A percentile compares a stretch with the other conserved stretches of the same genome.
Evolutionary conservation across 2,113 vertebrate species (phyloP).

Genomic region (Phocoena sinus): DNA sequence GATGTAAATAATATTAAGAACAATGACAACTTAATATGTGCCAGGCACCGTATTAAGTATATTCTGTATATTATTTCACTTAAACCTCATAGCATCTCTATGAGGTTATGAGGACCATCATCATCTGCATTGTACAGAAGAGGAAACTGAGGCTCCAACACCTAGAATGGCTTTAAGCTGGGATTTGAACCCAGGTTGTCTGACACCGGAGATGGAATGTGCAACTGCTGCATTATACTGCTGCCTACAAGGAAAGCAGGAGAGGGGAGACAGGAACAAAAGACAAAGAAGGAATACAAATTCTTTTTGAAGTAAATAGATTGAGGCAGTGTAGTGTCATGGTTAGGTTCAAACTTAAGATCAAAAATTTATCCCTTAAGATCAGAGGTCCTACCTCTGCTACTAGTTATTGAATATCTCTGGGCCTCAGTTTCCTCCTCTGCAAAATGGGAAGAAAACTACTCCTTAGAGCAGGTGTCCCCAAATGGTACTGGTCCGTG

Average conservation of each 20-base stretch:
- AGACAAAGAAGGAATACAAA: background rate
- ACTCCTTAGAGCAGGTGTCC: background rate
- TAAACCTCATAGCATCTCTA: background rate
- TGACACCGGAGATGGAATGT: background rate
- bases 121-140: background rate
- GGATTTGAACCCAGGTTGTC: background rate
- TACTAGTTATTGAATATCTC: constrained; percentile 5
- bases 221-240: background rate
- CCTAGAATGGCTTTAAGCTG: background rate
- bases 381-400: background rate
- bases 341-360: background rate
- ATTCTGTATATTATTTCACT: background rate
- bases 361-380: background rate
- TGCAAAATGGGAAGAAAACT: constrained; percentile 8
- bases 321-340: background rate
- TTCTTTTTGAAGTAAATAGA: constrained; percentile 11
- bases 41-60: background rate
- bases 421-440: background rate
- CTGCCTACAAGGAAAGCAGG: background rate
- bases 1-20: constrained; percentile 32
- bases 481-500: too few relatives aligned
- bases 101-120: background rate
- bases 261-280: background rate
- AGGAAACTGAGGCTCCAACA: background rate
- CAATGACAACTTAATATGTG: background rate